A percentile compares a stretch with the other conserved stretches of the same genome.
phyloP scores from a whole-genome alignment of 2,888 invertebrate species.

The Eristalis arbustorum region DNA sequence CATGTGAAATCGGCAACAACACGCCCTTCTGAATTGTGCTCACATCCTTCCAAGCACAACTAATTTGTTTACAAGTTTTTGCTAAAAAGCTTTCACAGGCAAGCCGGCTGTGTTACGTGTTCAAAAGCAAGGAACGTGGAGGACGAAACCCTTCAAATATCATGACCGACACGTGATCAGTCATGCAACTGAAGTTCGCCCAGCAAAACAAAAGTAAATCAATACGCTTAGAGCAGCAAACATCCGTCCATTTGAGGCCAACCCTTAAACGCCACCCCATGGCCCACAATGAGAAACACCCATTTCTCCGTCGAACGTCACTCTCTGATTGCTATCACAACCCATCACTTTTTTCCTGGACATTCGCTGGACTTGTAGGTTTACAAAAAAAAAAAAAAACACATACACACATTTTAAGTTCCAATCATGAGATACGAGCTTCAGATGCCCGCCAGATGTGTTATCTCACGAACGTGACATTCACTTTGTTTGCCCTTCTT shows the following conservation, averaged over 20 bases:
- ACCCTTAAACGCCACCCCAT: no score
- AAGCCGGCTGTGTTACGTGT: background rate
- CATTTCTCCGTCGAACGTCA: background rate
- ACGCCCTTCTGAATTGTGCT: background rate
- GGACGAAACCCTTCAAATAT: background rate
- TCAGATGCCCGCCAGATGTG: slow-evolving; percentile 6
- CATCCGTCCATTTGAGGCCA: background rate
- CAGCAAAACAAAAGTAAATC: background rate
- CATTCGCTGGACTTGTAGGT: background rate
- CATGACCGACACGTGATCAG: background rate
- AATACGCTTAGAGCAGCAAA: background rate
- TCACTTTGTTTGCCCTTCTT: background rate
- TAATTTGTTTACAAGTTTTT: background rate
- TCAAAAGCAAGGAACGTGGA: no score
- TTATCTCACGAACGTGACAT: slow-evolving; percentile 19
- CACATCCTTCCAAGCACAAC: background rate
- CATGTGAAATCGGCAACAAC: background rate
- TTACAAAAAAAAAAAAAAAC: background rate
- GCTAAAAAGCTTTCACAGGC: background rate
- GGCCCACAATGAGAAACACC: background rate
- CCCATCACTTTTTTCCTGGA: background rate
- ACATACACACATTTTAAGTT: background rate
- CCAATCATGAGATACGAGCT: background rate
- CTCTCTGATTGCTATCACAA: background rate
- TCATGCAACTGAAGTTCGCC: background rate